Conservation (phyloP, 2,113 vertebrate genomes). For the Carollia perspicillata region DNA sequence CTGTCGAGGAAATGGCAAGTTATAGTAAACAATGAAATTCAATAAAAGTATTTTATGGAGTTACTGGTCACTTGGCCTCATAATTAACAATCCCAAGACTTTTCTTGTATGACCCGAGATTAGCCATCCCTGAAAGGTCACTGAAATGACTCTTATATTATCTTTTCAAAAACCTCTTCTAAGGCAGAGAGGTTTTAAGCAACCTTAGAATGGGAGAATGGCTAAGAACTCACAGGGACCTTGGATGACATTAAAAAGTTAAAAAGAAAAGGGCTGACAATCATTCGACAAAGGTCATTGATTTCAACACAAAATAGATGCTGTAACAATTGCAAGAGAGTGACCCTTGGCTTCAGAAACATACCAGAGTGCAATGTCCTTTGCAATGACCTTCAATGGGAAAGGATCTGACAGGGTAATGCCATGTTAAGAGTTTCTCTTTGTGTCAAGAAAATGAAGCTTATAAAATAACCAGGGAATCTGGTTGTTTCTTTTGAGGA, state of each 20-base stretch:
- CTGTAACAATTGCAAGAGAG: neutral
- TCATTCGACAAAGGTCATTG: neutral
- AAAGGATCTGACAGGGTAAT: neutral
- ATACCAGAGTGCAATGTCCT: neutral
- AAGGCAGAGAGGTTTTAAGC: neutral
- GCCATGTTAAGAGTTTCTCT: neutral
- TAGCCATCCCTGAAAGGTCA: neutral
- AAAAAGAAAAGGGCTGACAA: neutral
- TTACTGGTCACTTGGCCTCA: neutral
- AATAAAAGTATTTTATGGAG: neutral
- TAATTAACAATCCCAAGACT: neutral
- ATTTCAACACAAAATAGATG: no score
- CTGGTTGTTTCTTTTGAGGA: neutral
- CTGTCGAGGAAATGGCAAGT: neutral
- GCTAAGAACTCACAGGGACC: neutral
- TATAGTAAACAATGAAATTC: neutral
- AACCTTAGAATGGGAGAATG: neutral
- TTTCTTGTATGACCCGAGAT: neutral
- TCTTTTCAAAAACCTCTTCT: neutral
- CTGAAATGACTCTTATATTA: neutral
- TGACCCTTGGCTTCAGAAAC: neutral
- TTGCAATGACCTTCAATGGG: neutral
- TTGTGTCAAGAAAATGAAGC: neutral
- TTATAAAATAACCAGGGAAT: neutral
- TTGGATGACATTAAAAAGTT: neutral